Evolutionary conservation across 1,140 invertebrate species (phyloP), one percentile per base, ranked within the genome.

Genomic region (Babylonia areolata): DNA sequence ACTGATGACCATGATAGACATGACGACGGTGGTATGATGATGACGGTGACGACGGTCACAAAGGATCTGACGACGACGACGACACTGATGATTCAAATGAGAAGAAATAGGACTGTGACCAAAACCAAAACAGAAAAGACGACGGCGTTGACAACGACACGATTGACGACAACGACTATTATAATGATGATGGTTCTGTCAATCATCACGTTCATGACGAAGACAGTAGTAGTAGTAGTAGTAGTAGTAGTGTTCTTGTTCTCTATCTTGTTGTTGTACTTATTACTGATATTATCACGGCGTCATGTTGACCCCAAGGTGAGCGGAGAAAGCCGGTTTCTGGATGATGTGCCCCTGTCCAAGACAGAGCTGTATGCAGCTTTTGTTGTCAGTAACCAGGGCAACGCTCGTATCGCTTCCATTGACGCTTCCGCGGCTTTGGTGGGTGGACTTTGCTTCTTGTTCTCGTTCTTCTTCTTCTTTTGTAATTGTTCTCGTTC

Each of bases 291-390:
- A n/a, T n/a, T n/a, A n/a, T 77, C 3, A 69, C 71, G 51, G 71
- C 51, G 51, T 58, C 3, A 28, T 86, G 51, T 64, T n/a, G 1
- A 28, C n/a, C 5, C 33, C 5, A 28, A 28, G 31, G 83, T 81
- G 17, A 83, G 91, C 88, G 95, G 95, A 23, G 94, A 95, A 86
- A 94, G 94, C 0, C 87, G 94, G 86, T 95, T 93, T 88, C 87
- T 94, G 11, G 92, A 94, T 89, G 95, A 95, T 88, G 91, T 94
- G 46, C 89, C 92, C 35, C 35, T 89, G 12, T n/a, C 88, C 1
- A 88, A 88, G 28, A 92, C 91, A n/a, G 92, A 95, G 88, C 89
- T 95, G 28, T 89, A 93, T 86, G 95, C 91, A n/a, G 91, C 92
- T 11, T 94, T 94, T 90, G 93, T 95, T 64, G 85, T 93, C 31